These are phyloP conservation scores for Drosophila seguyi DNA, from an alignment of 1,140 invertebrate genomes.

Conservation along the genomic window DNA sequence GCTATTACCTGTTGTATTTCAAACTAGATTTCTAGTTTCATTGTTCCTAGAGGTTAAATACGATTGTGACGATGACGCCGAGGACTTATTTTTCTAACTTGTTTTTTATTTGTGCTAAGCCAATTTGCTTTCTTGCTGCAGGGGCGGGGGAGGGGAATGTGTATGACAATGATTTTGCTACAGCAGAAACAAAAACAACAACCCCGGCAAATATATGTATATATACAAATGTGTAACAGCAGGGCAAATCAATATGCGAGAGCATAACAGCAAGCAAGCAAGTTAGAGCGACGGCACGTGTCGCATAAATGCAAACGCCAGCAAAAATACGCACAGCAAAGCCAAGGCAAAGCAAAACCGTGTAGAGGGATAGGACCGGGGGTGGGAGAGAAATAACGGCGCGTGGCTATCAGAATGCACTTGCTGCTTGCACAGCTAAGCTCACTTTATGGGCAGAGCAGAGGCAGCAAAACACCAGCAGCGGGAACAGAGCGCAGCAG, in stretches of 20 bases:
- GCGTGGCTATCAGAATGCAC: constrained; percentile 42
- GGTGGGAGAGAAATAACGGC: constrained; percentile 7
- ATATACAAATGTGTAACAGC: neutral
- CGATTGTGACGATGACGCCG: neutral
- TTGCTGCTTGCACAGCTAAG: constrained; percentile 18
- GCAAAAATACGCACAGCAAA: constrained; percentile 21
- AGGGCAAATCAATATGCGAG: constrained; percentile 56
- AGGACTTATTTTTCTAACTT: constrained; percentile 38
- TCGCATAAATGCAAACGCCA: constrained; percentile 49
- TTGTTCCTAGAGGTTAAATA: constrained; percentile 15
- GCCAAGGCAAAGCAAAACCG: constrained; percentile 13
- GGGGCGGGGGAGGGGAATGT: neutral
- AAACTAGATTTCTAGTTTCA: constrained; percentile 37
- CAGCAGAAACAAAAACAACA: constrained; percentile 22
- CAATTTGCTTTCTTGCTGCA: constrained; percentile 60
- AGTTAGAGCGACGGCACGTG: constrained; percentile 48
- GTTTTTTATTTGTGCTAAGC: constrained; percentile 75
- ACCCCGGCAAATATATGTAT: neutral
- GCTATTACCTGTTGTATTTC: constrained; percentile 22
- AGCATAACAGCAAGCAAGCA: constrained; percentile 5
- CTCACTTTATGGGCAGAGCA: constrained; percentile 6
- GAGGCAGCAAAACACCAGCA: neutral
- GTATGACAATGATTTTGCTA: constrained; percentile 31
- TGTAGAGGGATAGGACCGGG: neutral
- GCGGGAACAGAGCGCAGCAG: neutral